These are phyloP conservation scores for Rhinoraja longicauda DNA, from an alignment of 2,797 vertebrate genomes.

Conservation along the genomic window DNA sequence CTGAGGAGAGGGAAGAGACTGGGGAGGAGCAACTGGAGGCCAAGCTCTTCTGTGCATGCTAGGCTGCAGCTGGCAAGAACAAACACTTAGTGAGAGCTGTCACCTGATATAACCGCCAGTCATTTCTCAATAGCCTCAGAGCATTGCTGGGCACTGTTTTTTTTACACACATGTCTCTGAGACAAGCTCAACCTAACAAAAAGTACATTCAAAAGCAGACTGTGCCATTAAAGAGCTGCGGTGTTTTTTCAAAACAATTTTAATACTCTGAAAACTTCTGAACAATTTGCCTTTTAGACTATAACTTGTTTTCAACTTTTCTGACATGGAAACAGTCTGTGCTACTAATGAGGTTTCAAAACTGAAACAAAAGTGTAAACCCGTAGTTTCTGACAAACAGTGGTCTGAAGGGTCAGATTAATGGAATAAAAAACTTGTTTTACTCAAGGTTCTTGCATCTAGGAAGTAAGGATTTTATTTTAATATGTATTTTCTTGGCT, in stretches of 20 bases:
- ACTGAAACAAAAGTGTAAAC: neutral
- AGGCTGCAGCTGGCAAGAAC: conserved; percentile 34
- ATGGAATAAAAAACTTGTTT: too few relatives aligned
- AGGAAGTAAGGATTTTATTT: neutral
- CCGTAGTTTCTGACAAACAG: too few relatives aligned
- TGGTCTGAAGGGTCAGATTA: neutral
- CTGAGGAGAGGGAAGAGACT: conserved; percentile 34
- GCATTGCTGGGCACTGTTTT: conserved; percentile 28
- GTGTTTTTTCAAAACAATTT: neutral
- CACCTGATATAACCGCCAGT: conserved; percentile 14
- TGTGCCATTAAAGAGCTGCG: neutral
- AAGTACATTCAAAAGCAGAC: neutral
- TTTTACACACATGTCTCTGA: conserved; percentile 5
- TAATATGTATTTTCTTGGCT: neutral
- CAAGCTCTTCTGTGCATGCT: neutral
- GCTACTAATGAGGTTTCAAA: neutral
- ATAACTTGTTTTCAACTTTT: neutral
- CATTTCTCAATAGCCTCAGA: conserved; percentile 37
- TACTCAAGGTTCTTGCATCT: neutral
- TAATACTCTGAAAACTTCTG: neutral
- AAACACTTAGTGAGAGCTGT: neutral
- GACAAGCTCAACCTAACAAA: conserved; percentile 5
- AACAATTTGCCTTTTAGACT: neutral
- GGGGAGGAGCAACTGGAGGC: conserved; percentile 41
- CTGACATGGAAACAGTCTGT: neutral